Evolutionary conservation across 2,797 vertebrate genomes (phyloP).

Genomic region (Limosa lapponica): DNA sequence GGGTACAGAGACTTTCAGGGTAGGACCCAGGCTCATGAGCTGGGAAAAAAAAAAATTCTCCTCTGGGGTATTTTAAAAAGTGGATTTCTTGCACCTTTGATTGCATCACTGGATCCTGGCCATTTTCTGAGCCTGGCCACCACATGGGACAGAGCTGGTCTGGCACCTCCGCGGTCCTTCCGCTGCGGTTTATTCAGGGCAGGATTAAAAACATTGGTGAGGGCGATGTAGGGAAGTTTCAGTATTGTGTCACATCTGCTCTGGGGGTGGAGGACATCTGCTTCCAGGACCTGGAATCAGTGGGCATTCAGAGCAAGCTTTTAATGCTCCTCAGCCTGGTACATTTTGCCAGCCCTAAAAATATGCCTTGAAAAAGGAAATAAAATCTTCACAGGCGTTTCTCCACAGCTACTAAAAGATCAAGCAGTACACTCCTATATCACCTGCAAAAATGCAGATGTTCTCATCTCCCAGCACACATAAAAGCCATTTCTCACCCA

Average conservation of each 20-base stretch:
- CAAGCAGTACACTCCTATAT: neutral
- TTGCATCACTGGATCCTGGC: neutral
- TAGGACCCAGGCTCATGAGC: neutral
- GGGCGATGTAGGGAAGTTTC: neutral
- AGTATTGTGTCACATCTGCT: neutral
- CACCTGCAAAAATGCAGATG: slow-evolving; percentile 38
- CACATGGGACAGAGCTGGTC: neutral
- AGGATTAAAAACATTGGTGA: neutral
- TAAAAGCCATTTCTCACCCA: neutral
- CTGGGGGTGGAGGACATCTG: neutral
- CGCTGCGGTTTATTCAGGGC: neutral
- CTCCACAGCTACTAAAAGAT: neutral
- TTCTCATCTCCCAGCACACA: neutral
- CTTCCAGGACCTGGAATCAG: neutral
- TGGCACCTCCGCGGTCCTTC: neutral
- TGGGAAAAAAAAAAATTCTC: neutral
- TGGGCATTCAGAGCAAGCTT: neutral
- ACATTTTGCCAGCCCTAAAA: slow-evolving; percentile 2
- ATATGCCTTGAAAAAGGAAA: neutral
- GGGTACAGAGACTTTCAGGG: neutral
- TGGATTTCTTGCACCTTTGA: neutral
- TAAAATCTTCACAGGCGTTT: neutral
- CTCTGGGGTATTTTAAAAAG: neutral
- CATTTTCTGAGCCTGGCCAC: neutral
- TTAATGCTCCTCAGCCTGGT: neutral